Evolutionary conservation across 2,113 vertebrate species (phyloP).

Genomic region (human): DNA sequence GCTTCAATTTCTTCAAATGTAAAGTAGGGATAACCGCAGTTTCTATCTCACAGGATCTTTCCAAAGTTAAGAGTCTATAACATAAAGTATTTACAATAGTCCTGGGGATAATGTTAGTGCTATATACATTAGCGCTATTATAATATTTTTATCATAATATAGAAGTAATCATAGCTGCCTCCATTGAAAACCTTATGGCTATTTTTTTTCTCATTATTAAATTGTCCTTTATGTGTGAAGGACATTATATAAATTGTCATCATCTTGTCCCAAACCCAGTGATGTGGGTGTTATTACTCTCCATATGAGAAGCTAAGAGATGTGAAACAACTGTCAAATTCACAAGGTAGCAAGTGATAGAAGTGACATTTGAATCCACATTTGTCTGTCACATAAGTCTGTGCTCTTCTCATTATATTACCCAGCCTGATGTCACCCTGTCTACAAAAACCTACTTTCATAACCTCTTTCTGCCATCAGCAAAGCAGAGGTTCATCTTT

Average conservation of each 20-base stretch:
- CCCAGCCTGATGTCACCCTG: background rate
- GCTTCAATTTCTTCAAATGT: background rate
- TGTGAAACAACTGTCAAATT: background rate
- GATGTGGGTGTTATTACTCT: background rate
- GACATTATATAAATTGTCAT: background rate
- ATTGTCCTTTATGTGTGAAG: background rate
- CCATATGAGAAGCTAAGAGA: background rate
- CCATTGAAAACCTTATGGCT: background rate
- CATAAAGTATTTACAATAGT: background rate
- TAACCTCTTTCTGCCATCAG: background rate
- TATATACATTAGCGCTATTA: background rate
- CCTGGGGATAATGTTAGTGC: background rate
- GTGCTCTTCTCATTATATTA: background rate
- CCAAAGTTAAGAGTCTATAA: background rate
- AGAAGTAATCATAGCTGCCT: background rate
- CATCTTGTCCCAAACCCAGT: background rate
- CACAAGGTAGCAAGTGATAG: background rate
- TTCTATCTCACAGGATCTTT: background rate
- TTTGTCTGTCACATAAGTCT: background rate
- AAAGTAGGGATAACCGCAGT: background rate
- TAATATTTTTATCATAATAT: slow-evolving; percentile 3
- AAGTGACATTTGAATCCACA: background rate
- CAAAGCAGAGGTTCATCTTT: background rate
- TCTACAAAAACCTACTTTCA: background rate
- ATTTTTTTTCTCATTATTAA: slow-evolving; percentile 15